Evolutionary conservation across 2,113 vertebrate genomes (phyloP).

Genomic region (Chamaetylas fuelleborni): DNA sequence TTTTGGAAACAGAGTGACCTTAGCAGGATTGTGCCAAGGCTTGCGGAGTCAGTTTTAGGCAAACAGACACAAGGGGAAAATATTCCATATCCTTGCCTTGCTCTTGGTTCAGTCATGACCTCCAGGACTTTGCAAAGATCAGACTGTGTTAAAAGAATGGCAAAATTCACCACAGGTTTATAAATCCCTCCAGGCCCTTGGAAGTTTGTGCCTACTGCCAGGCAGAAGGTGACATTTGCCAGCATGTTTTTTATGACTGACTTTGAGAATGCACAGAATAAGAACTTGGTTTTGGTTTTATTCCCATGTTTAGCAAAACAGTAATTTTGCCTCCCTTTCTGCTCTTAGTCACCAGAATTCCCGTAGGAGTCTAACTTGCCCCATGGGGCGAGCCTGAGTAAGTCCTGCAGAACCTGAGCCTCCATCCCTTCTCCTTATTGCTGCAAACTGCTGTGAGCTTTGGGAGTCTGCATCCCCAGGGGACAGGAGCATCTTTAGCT

Average conservation of each 20-base stretch:
- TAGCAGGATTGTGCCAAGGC: conserved; percentile 17
- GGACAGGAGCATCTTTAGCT: background rate
- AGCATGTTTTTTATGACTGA: conserved; percentile 30
- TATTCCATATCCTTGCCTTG: background rate
- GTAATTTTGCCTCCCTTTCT: background rate
- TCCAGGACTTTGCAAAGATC: conserved; percentile 17
- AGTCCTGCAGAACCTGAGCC: background rate
- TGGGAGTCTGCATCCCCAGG: background rate
- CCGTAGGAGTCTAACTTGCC: background rate
- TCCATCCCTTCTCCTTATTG: background rate
- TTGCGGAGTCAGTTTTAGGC: conserved; percentile 11
- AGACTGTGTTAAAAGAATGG: background rate
- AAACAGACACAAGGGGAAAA: background rate
- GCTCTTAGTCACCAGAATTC: background rate
- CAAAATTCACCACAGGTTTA: background rate
- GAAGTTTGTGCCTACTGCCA: conserved; percentile 37
- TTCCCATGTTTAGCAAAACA: conserved; percentile 6
- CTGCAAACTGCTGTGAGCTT: background rate
- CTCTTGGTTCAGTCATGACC: background rate
- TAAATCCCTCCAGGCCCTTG: conserved; percentile 44
- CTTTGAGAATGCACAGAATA: background rate
- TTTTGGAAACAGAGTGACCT: conserved; percentile 43
- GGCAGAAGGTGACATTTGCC: conserved; percentile 56
- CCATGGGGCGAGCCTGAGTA: background rate
- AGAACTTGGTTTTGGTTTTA: background rate